phyloP scores from a whole-genome alignment of 2,888 invertebrate genomes.

The Drosophila maculinotata region DNA sequence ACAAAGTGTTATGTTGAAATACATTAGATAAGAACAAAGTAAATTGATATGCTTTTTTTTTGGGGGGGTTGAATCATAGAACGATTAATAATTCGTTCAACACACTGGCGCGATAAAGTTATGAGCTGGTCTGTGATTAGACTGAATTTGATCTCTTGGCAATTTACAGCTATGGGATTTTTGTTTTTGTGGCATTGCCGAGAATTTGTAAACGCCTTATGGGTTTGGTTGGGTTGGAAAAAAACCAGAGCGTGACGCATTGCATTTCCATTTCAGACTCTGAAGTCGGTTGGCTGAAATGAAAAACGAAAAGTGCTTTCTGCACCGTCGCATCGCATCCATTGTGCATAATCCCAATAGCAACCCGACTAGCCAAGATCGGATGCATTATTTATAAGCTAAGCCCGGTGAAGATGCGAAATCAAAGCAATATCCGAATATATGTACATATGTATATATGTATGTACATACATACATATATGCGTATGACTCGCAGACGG shows the following conservation, averaged over 20 bases:
- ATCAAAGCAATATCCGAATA: slow-evolving; percentile 14
- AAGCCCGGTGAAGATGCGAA: slow-evolving; percentile 18
- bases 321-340: slow-evolving; percentile 23
- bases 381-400: slow-evolving; percentile 48
- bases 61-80: slow-evolving; percentile 10
- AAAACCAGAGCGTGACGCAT: slow-evolving; percentile 68
- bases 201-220: slow-evolving; percentile 28
- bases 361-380: slow-evolving; percentile 2
- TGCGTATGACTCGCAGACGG: slow-evolving; percentile 26
- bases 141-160: background rate
- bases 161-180: background rate
- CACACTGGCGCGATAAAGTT: slow-evolving; percentile 7
- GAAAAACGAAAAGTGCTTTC: slow-evolving; percentile 49
- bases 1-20: background rate
- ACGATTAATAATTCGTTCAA: slow-evolving; percentile 5
- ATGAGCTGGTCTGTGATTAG: background rate
- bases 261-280: slow-evolving; percentile 56
- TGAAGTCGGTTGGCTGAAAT: slow-evolving; percentile 32
- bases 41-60: background rate
- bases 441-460: too few species aligned
- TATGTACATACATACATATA: slow-evolving; percentile 40
- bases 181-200: slow-evolving; percentile 5
- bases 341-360: slow-evolving; percentile 20
- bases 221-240: background rate
- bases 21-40: background rate